Percentiles rank a stretch among this genome's conserved stretches.
These are phyloP conservation scores for Halcyon badia DNA, from an alignment of 2,797 vertebrate species.

Conservation along the genomic window DNA sequence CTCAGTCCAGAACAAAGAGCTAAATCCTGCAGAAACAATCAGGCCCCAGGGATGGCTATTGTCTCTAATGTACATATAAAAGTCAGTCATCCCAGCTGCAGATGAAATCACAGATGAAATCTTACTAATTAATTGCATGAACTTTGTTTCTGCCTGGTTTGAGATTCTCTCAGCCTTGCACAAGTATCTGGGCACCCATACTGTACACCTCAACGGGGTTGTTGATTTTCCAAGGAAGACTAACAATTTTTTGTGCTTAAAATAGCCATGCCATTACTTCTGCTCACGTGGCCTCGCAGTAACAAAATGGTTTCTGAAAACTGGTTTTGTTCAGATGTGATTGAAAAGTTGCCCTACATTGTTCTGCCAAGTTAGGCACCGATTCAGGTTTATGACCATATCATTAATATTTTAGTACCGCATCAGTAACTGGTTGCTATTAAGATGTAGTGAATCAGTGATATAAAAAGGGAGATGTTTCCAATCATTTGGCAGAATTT, in stretches of 20 bases:
- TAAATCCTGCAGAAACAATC: slow-evolving; percentile 21
- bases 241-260: slow-evolving; percentile 18
- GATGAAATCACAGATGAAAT: slow-evolving; percentile 61
- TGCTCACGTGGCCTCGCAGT: not conserved
- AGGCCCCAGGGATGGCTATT: not conserved
- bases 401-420: slow-evolving; percentile 72
- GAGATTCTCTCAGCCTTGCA: slow-evolving; percentile 53
- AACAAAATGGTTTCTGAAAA: slow-evolving; percentile 50
- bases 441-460: slow-evolving; percentile 62
- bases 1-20: slow-evolving; percentile 38
- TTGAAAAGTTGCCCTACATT: slow-evolving; percentile 41
- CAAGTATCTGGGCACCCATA: not conserved
- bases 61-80: slow-evolving; percentile 23
- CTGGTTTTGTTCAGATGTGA: slow-evolving; percentile 45
- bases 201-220: not conserved
- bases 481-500: slow-evolving; percentile 68
- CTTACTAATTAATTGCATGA: slow-evolving; percentile 61
- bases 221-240: slow-evolving; percentile 30
- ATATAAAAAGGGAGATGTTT: slow-evolving; percentile 70
- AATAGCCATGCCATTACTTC: slow-evolving; percentile 54
- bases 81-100: slow-evolving; percentile 57
- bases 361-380: slow-evolving; percentile 66
- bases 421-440: slow-evolving; percentile 71
- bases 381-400: slow-evolving; percentile 65
- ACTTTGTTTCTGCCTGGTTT: slow-evolving; percentile 68